Evolutionary conservation across 1,140 invertebrate genomes (phyloP).

Genomic region (Papilio polytes): DNA sequence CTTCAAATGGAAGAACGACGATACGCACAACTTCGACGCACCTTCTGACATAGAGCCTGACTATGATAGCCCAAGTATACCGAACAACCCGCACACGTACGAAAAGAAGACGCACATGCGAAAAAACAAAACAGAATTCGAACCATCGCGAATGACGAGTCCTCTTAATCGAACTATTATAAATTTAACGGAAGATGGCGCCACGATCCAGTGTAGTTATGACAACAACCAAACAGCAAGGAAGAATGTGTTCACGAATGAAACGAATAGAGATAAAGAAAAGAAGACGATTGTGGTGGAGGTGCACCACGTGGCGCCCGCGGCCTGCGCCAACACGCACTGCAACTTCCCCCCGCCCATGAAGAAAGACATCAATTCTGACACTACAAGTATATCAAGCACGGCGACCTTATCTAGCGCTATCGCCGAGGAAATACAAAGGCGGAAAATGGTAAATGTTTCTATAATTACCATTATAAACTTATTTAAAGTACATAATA

Average conservation of each 20-base stretch:
- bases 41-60: constrained; percentile 81
- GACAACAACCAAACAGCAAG: constrained; percentile 71
- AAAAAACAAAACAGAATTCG: constrained; percentile 67
- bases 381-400: constrained; percentile 70
- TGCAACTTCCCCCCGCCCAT: constrained; percentile 64
- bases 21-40: constrained; percentile 77
- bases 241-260: constrained; percentile 63
- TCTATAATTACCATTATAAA: neutral
- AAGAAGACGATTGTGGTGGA: constrained; percentile 86
- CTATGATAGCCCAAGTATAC: constrained; percentile 80
- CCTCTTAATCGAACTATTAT: constrained; percentile 87
- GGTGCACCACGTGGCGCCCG: constrained; percentile 81
- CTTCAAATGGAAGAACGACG: constrained; percentile 75
- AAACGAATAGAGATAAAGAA: constrained; percentile 75
- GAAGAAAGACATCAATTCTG: constrained; percentile 61
- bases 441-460: constrained; percentile 72
- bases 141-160: constrained; percentile 59
- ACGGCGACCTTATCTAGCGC: constrained; percentile 81
- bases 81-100: constrained; percentile 81
- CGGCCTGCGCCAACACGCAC: constrained; percentile 59
- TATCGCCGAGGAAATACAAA: constrained; percentile 85
- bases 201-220: constrained; percentile 86
- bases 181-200: constrained; percentile 87
- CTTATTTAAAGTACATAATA: neutral
- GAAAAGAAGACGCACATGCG: constrained; percentile 71